Evolutionary conservation across 2,113 vertebrate species (phyloP).

Genomic region (Phasianus colchicus): DNA sequence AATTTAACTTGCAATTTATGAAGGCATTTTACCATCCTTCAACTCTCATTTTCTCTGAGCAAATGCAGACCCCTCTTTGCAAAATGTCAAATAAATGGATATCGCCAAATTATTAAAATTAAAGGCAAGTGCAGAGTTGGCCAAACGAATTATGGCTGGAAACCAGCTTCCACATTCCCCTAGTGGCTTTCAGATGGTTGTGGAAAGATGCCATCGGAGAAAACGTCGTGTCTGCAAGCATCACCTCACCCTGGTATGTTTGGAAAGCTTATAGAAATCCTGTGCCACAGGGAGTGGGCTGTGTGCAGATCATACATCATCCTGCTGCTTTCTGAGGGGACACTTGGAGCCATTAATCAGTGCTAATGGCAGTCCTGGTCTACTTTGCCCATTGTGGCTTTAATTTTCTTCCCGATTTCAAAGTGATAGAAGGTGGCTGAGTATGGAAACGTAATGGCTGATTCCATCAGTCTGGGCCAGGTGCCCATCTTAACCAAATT

Average conservation of each 20-base stretch:
- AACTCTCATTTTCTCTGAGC: slow-evolving; percentile 50
- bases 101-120: slow-evolving; percentile 58
- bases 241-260: slow-evolving; percentile 27
- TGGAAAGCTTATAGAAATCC: not conserved
- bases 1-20: slow-evolving; percentile 34
- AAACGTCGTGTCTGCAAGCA: not conserved
- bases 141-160: slow-evolving; percentile 29
- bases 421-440: not conserved
- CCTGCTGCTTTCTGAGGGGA: not conserved
- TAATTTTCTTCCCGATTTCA: not conserved
- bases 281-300: not conserved
- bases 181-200: slow-evolving; percentile 8
- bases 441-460: not conserved
- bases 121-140: slow-evolving; percentile 38
- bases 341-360: not conserved
- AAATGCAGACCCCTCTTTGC: not conserved
- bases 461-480: not conserved
- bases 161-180: slow-evolving; percentile 42
- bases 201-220: not conserved
- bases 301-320: not conserved
- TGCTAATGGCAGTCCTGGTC: rapidly evolving
- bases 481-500: not conserved
- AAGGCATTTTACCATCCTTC: slow-evolving; percentile 54
- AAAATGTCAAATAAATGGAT: slow-evolving; percentile 1
- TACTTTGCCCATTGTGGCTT: not conserved